A percentile compares a stretch with the other conserved stretches of the same genome.
These are phyloP conservation scores for Aptenodytes forsteri DNA, from an alignment of 2,113 vertebrate genomes.

Conservation along the genomic window DNA sequence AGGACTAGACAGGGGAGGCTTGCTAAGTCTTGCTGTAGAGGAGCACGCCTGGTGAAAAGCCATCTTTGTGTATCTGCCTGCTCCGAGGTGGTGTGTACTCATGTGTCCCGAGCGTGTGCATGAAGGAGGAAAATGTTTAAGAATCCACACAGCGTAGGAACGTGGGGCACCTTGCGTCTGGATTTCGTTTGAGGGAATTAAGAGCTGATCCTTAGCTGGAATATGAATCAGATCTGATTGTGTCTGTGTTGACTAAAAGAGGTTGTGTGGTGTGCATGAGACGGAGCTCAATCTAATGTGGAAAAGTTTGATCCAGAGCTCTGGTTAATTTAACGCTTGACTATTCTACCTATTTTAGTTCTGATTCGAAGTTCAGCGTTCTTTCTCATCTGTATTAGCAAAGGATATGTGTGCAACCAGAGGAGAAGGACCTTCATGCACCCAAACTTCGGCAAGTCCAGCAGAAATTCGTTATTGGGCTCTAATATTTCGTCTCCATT, in stretches of 20 bases:
- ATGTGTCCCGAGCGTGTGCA: not conserved
- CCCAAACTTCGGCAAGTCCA: not conserved
- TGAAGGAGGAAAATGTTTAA: not conserved
- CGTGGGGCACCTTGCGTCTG: slow-evolving; percentile 25
- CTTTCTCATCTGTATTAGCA: not conserved
- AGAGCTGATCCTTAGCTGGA: slow-evolving; percentile 54
- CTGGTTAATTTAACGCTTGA: slow-evolving; percentile 62
- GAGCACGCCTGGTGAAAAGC: not conserved
- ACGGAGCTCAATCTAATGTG: slow-evolving; percentile 38
- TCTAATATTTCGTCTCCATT: not conserved
- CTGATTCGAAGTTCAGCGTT: not conserved
- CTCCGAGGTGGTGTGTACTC: rapidly evolving
- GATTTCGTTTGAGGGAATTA: slow-evolving; percentile 64
- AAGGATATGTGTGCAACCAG: not conserved
- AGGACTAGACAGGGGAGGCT: not conserved
- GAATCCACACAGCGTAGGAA: not conserved
- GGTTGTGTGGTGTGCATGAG: not conserved
- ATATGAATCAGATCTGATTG: slow-evolving; percentile 56
- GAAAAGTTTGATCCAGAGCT: slow-evolving; percentile 55
- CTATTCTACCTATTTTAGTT: slow-evolving; percentile 47
- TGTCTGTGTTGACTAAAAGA: slow-evolving; percentile 49
- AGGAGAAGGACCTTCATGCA: not conserved
- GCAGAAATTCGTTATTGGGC: not conserved
- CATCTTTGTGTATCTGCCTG: not conserved
- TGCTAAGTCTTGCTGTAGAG: not conserved